Evolutionary conservation across 2,113 vertebrate species (phyloP).

Genomic region (Agelaius tricolor): DNA sequence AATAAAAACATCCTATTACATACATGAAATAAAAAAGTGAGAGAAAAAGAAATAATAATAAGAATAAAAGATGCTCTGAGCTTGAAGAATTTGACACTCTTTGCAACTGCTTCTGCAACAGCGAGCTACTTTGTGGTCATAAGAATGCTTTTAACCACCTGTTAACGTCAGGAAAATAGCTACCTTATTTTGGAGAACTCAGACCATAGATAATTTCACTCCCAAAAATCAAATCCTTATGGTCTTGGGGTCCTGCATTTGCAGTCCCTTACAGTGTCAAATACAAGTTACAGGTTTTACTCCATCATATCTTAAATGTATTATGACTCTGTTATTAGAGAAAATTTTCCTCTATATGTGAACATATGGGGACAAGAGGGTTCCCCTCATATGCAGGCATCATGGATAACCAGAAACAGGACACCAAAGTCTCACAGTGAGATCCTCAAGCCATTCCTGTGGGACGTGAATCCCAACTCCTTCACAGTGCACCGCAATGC

Average conservation of each 20-base stretch:
- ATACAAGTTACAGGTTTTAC: neutral
- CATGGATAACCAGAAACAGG: neutral
- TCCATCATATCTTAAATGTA: neutral
- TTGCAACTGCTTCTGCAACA: neutral
- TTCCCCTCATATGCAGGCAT: neutral
- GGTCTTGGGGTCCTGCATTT: neutral
- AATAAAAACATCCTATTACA: neutral
- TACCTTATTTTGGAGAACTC: neutral
- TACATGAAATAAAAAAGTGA: neutral
- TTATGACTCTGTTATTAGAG: neutral
- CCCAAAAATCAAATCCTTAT: neutral
- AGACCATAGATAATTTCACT: neutral
- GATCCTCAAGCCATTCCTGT: neutral
- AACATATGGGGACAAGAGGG: fast-evolving
- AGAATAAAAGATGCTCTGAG: neutral
- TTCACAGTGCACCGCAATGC: neutral
- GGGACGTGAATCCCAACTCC: neutral
- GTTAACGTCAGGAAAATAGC: neutral
- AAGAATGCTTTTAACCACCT: neutral
- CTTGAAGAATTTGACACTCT: slow-evolving; percentile 28
- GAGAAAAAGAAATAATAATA: neutral
- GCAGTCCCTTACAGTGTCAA: neutral
- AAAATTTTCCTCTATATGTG: fast-evolving
- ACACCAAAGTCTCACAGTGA: neutral
- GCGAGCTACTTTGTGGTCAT: neutral